phyloP scores from a whole-genome alignment of 1,140 invertebrate species.

The Aphaenogaster floridana region DNA sequence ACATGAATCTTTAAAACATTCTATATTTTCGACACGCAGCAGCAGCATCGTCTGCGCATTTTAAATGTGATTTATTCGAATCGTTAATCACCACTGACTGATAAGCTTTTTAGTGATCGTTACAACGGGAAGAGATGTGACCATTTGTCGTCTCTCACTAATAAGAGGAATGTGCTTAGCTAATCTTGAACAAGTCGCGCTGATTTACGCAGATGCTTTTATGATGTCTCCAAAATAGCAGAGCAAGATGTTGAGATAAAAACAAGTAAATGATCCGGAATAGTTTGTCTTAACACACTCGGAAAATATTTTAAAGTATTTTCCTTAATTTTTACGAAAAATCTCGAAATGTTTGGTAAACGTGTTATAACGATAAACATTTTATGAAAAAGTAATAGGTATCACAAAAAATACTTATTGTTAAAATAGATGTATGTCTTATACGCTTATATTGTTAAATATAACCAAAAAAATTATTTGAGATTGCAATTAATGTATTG shows the following conservation, averaged over 20 bases:
- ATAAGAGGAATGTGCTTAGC: conserved; percentile 6
- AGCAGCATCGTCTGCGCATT: background rate
- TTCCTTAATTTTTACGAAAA: background rate
- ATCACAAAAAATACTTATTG: background rate
- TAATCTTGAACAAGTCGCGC: conserved; percentile 24
- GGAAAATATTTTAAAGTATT: background rate
- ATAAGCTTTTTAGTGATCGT: background rate
- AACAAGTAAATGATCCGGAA: background rate
- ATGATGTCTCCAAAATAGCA: conserved; percentile 4
- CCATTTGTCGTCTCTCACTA: background rate
- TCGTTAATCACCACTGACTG: conserved; percentile 10
- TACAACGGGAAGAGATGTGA: background rate
- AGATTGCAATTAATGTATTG: background rate
- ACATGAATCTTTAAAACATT: background rate
- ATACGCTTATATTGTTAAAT: background rate
- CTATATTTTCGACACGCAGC: background rate
- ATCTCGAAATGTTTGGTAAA: background rate
- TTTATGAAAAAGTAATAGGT: background rate
- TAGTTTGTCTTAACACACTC: background rate
- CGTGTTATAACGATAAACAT: background rate
- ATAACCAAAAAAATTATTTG: conserved; percentile 1
- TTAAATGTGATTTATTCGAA: conserved; percentile 25
- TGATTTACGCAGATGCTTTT: conserved; percentile 19
- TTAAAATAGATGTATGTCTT: background rate
- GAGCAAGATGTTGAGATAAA: background rate